Percentiles rank a stretch among this genome's conserved stretches.
These are phyloP conservation scores for Micronycteris hirsuta DNA, from an alignment of 2,113 vertebrate species.

Conservation along the genomic window DNA sequence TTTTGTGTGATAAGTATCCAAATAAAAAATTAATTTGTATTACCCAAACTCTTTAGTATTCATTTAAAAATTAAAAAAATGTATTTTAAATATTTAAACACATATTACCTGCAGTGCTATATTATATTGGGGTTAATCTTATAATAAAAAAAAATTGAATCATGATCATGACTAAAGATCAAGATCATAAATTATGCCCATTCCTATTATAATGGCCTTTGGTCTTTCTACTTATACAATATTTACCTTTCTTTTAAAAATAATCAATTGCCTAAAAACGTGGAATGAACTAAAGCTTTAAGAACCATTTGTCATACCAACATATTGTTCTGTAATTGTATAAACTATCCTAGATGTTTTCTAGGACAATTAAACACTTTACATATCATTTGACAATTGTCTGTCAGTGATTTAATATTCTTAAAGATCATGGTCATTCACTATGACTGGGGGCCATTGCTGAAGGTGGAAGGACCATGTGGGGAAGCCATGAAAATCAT, in stretches of 20 bases:
- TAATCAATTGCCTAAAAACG: background rate
- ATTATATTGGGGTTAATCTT: background rate
- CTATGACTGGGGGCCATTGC: conserved; percentile 60
- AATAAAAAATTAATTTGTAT: background rate
- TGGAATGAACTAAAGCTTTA: background rate
- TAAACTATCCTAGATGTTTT: background rate
- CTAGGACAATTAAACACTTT: background rate
- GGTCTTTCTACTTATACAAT: background rate
- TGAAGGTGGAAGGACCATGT: conserved; percentile 51
- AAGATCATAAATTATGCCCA: background rate
- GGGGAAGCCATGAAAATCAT: background rate
- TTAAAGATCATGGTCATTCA: conserved; percentile 55
- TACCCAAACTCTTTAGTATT: background rate
- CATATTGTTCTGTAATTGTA: background rate
- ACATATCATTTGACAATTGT: conserved; percentile 59
- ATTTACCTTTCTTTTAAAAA: background rate
- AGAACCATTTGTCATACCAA: background rate
- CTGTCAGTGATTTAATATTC: conserved; percentile 35
- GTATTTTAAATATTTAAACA: background rate
- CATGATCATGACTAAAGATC: background rate
- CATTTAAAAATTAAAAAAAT: background rate
- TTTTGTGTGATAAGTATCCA: background rate
- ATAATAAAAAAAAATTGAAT: background rate
- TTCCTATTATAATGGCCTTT: background rate
- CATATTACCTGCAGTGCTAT: background rate